These are phyloP conservation scores for Bubo blakistoni DNA, from an alignment of 2,113 vertebrate species.

Conservation along the genomic window DNA sequence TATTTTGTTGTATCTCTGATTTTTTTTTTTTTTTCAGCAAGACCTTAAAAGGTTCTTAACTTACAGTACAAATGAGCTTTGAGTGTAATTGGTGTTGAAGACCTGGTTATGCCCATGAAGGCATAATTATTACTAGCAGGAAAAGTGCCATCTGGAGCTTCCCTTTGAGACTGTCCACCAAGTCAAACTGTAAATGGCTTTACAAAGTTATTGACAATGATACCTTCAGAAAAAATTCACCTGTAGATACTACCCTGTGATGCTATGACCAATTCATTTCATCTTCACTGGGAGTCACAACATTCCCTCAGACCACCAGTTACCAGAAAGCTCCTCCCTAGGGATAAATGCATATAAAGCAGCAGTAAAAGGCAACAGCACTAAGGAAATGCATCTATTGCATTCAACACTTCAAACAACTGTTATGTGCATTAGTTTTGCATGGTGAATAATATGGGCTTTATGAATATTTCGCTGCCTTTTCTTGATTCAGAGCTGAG, in stretches of 20 bases:
- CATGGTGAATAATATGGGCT: background rate
- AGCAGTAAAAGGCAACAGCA: background rate
- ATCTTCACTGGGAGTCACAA: background rate
- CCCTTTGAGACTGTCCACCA: background rate
- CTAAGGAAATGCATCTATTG: background rate
- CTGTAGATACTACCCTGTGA: background rate
- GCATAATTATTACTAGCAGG: background rate
- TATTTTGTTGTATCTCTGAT: background rate
- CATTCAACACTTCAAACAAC: background rate
- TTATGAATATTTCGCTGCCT: constrained; percentile 17
- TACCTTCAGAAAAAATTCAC: background rate
- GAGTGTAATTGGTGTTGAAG: background rate
- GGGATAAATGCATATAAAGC: background rate
- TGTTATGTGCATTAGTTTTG: background rate
- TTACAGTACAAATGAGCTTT: background rate
- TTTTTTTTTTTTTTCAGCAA: background rate
- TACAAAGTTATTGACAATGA: background rate
- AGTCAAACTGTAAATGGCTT: background rate
- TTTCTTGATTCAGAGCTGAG: background rate
- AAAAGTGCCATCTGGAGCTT: background rate
- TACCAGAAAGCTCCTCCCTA: background rate
- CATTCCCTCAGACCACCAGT: background rate
- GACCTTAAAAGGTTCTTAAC: background rate
- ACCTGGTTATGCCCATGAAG: background rate
- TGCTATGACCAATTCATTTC: background rate